phyloP scores from a whole-genome alignment of 2,797 vertebrate genomes.

The Gymnodraco acuticeps region DNA sequence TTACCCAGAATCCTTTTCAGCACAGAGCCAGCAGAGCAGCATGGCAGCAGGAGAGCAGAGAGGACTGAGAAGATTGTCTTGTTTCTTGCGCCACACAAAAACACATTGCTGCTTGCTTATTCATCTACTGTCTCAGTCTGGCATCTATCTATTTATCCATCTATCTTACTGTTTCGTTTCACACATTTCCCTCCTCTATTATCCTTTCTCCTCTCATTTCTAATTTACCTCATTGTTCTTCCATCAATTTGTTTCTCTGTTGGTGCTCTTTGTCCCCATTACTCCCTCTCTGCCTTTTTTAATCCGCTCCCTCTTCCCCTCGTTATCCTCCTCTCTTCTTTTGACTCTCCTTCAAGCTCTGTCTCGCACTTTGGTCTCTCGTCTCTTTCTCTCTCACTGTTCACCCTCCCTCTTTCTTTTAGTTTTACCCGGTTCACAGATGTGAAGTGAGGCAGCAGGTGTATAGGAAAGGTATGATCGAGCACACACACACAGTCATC shows the following conservation, averaged over 20 bases:
- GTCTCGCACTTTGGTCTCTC: slow-evolving; percentile 52
- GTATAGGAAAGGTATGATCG: slow-evolving; percentile 53
- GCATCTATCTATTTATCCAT: not conserved
- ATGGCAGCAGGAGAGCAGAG: slow-evolving; percentile 27
- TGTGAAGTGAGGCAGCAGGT: slow-evolving; percentile 65
- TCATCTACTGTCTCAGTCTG: slow-evolving; percentile 6
- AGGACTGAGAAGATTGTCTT: slow-evolving; percentile 36
- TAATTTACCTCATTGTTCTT: slow-evolving; percentile 49
- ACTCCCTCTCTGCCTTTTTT: slow-evolving; percentile 52
- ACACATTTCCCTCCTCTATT: slow-evolving; percentile 39
- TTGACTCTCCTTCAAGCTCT: slow-evolving; percentile 42
- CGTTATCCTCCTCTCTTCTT: slow-evolving; percentile 46
- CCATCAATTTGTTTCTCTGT: slow-evolving; percentile 47
- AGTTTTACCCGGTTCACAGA: slow-evolving; percentile 42
- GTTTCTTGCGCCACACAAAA: slow-evolving; percentile 3
- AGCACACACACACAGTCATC: slow-evolving; percentile 35
- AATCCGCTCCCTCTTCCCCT: slow-evolving; percentile 53
- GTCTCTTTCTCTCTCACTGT: slow-evolving; percentile 41
- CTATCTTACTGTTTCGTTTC: slow-evolving; percentile 25
- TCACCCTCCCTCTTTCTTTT: slow-evolving; percentile 8
- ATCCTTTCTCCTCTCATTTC: slow-evolving; percentile 36
- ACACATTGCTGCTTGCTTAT: slow-evolving; percentile 21
- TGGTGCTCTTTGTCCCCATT: slow-evolving; percentile 52
- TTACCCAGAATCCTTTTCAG: slow-evolving; percentile 59
- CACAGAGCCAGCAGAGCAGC: slow-evolving; percentile 36